Base-by-base conservation (phyloP, 2,113 vertebrate species). In the Montifringilla adamsi region DNA sequence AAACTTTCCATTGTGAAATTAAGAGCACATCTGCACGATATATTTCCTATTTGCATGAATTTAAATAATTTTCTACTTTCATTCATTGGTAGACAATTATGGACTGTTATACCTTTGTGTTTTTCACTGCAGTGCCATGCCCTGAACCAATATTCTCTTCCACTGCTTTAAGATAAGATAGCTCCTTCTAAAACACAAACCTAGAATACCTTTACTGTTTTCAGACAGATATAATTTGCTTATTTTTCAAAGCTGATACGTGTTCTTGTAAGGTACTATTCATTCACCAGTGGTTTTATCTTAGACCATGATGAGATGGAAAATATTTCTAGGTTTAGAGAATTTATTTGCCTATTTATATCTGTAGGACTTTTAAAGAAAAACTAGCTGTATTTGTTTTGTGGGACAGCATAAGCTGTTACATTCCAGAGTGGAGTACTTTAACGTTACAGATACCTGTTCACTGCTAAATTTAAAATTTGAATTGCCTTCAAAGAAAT, bases 141-240 rank as follows among this genome's bases (percentile, higher is more conserved):
- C 27, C 28, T 37, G n/a, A 59, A 47, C 21, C 0, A 0, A 31
- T 77, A 56, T 28, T 60, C 12, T 47, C 21, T 83, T 77, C 46
- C 23, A 46, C 15, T 69, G 44, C 49, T 87, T n/a, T 64, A 91
- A 63, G 10, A 60, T 31, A 27, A 50, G 15, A 39, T 10, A 35
- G 11, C 14, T 68, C 23, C 31, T 70, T 62, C 56, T 84, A 67
- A 90, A 94, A 63, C 41, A 67, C 28, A 84, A 60, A 69, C 11
- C 13, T 67, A 31, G 28, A 89, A 46, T 31, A 74, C 8, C 22
- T 33, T 33, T 80, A 26, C n/a, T 50, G 12, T n/a, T 80, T 94
- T 67, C n/a, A 74, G 55, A 80, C 18, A 59, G 33, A 37, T 11
- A 23, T 24, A 24, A 69, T 56, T 62, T 72, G 76, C 13, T 82